phyloP scores from a whole-genome alignment of 2,888 invertebrate genomes.

The Euzetes globulus region DNA sequence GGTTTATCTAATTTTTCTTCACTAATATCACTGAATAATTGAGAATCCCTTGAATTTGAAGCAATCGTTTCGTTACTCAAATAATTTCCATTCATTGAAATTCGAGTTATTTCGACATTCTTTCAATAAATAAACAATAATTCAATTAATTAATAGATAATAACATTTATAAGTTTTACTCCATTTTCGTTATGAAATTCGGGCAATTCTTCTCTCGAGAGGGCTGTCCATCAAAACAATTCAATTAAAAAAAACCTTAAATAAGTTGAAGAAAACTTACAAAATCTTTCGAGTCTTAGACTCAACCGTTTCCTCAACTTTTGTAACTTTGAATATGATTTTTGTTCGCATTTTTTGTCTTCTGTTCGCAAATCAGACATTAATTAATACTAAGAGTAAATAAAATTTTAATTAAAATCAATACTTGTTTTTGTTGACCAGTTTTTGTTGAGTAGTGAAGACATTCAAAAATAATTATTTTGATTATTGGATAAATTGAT shows the following conservation, averaged over 20 bases:
- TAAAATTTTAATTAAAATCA: background rate
- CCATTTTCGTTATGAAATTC: conserved; percentile 26
- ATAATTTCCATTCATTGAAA: conserved; percentile 24
- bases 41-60: background rate
- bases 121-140: background rate
- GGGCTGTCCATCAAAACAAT: conserved; percentile 1
- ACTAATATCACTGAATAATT: background rate
- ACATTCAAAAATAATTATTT: conserved; percentile 2
- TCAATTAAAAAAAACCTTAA: background rate
- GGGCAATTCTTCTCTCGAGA: conserved; percentile 24
- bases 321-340: conserved; percentile 66
- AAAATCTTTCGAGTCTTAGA: conserved; percentile 90
- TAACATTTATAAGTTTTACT: background rate
- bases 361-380: background rate
- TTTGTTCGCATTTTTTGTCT: conserved; percentile 13
- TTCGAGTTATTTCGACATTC: conserved; percentile 5
- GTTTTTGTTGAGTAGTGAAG: conserved; percentile 13
- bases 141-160: background rate
- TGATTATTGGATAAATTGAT: too few species aligned
- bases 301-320: conserved; percentile 90
- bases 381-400: background rate
- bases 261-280: conserved; percentile 58
- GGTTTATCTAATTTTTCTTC: background rate
- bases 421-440: conserved; percentile 26
- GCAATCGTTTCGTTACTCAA: conserved; percentile 11